Conservation (phyloP, 23 tunicate genomes). For the Ciona savignyi region DNA sequence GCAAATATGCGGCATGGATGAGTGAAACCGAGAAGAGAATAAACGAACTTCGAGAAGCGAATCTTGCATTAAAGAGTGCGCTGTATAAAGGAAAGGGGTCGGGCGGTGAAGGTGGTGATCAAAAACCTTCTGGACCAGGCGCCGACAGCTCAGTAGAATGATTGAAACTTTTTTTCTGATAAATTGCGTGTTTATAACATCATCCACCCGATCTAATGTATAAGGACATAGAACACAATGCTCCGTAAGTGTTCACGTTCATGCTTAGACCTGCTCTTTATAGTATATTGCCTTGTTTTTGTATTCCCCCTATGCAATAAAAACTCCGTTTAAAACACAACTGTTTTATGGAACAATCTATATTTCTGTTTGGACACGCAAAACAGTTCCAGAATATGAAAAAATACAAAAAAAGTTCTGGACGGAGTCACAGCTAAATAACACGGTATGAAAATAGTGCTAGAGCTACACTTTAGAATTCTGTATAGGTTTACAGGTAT, state of each 20-base stretch:
- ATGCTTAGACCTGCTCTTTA: too few relatives aligned
- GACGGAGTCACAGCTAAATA: neutral
- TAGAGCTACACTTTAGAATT: neutral
- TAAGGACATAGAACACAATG: too few relatives aligned
- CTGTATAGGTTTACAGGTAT: neutral
- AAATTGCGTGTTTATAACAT: too few relatives aligned
- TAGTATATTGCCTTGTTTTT: too few relatives aligned
- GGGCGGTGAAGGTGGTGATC: too few relatives aligned
- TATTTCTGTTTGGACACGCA: neutral
- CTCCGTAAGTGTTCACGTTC: too few relatives aligned
- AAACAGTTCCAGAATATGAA: neutral
- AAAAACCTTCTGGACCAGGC: too few relatives aligned
- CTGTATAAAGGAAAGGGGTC: slow-evolving; percentile 53
- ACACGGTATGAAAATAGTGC: neutral
- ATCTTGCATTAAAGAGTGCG: slow-evolving; percentile 48
- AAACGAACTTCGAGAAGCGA: slow-evolving; percentile 57
- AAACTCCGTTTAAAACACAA: neutral
- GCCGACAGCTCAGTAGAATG: too few relatives aligned
- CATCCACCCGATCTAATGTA: too few relatives aligned
- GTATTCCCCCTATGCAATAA: too few relatives aligned
- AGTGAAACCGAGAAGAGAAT: slow-evolving; percentile 65
- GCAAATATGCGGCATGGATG: slow-evolving; percentile 80
- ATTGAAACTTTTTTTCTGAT: too few relatives aligned
- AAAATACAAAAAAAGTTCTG: neutral
- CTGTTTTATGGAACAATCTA: neutral